Evolutionary conservation across 2,888 invertebrate genomes (phyloP).

Genomic region (Heliothis peltigera): DNA sequence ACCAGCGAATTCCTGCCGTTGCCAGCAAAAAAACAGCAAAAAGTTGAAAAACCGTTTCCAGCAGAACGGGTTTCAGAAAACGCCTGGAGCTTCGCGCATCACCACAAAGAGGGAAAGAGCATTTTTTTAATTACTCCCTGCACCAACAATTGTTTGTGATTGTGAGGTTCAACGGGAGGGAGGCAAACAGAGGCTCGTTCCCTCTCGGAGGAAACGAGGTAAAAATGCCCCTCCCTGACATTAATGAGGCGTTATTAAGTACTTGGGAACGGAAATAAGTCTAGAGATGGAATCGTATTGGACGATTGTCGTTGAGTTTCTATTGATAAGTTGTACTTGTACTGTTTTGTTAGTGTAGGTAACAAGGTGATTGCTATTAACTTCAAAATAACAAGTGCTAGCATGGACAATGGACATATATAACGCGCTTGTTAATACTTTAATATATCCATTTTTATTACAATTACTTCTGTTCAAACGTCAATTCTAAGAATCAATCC

Average conservation of each 20-base stretch:
- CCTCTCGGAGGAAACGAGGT: constrained; percentile 55
- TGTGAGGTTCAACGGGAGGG: constrained; percentile 47
- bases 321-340: neutral
- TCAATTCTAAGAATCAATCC: too few species aligned
- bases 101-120: constrained; percentile 38
- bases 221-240: constrained; percentile 51
- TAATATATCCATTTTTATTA: too few species aligned
- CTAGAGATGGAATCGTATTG: constrained; percentile 26
- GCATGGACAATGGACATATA: too few species aligned
- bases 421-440: too few species aligned
- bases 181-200: constrained; percentile 59
- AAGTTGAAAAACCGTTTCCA: constrained; percentile 22
- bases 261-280: constrained; percentile 42
- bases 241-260: constrained; percentile 61
- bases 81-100: constrained; percentile 26
- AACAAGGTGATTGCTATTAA: neutral
- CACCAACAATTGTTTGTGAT: constrained; percentile 59
- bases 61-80: constrained; percentile 9
- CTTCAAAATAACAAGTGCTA: too few species aligned
- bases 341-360: neutral
- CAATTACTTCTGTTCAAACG: too few species aligned
- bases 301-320: constrained; percentile 5
- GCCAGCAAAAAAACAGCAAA: constrained; percentile 25
- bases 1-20: constrained; percentile 9
- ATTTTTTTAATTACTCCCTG: constrained; percentile 55